A percentile compares a stretch with the other conserved stretches of the same genome.
These are phyloP conservation scores for Tenualosa ilisha DNA, from an alignment of 2,797 vertebrate species.

Conservation along the genomic window DNA sequence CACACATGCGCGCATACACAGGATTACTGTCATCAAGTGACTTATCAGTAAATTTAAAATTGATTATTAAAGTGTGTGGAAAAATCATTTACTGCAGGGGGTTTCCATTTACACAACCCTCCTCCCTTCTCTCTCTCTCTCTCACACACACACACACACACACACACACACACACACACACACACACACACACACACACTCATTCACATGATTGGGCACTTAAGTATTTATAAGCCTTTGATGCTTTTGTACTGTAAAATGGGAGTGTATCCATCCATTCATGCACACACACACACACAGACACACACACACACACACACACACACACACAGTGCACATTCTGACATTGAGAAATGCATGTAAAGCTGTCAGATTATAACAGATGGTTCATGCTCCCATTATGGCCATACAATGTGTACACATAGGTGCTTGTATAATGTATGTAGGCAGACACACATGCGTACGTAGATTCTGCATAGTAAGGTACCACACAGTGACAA, in stretches of 20 bases:
- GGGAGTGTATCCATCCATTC: too few species aligned
- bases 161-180: background rate
- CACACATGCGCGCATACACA: background rate
- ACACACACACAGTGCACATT: background rate
- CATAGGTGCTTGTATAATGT: background rate
- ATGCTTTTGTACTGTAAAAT: too few species aligned
- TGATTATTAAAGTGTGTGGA: background rate
- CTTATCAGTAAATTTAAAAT: background rate
- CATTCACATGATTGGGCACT: background rate
- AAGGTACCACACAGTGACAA: background rate
- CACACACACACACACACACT: slow-evolving; percentile 15
- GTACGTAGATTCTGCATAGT: background rate
- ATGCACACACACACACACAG: background rate
- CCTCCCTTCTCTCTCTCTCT: background rate
- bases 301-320: background rate
- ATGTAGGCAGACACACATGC: background rate
- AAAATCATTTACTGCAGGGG: background rate
- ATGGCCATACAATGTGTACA: background rate
- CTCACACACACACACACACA: background rate
- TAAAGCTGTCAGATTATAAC: background rate
- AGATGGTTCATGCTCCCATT: background rate
- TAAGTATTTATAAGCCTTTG: too few species aligned
- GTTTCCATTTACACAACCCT: background rate
- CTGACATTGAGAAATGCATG: background rate
- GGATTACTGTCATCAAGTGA: background rate